phyloP scores from a whole-genome alignment of 2,888 invertebrate genomes.

The Drosophila stalkeri region DNA sequence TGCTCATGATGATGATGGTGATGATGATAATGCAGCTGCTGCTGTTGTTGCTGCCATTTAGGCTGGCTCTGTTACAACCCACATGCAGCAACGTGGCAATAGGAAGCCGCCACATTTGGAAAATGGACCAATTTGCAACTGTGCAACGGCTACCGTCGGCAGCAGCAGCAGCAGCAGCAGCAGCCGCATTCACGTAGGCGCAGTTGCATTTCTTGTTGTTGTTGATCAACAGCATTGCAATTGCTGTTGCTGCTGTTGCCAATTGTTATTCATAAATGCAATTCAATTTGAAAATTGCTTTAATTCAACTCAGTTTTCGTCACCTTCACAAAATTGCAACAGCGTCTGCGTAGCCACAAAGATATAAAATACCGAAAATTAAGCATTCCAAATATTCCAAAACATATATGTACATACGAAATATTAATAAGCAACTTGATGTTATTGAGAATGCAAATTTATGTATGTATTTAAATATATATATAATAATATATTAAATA shows the following conservation, averaged over 20 bases:
- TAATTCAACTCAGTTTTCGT: constrained; percentile 69
- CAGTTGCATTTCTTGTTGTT: constrained; percentile 46
- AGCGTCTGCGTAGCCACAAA: constrained; percentile 7
- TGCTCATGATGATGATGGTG: constrained; percentile 30
- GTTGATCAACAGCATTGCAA: constrained; percentile 26
- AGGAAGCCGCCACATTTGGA: constrained; percentile 74
- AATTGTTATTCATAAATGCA: constrained; percentile 82
- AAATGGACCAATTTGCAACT: constrained; percentile 81
- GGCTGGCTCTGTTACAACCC: constrained; percentile 50
- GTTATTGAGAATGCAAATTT: too few relatives aligned
- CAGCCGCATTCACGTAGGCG: constrained; percentile 59
- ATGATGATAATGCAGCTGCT: constrained; percentile 38
- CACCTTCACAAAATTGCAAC: constrained; percentile 47
- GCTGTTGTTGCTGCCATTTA: constrained; percentile 49
- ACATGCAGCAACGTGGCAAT: constrained; percentile 39
- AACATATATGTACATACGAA: too few relatives aligned
- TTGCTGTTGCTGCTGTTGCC: constrained; percentile 44
- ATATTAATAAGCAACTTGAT: too few relatives aligned
- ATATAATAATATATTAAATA: too few relatives aligned
- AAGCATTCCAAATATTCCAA: too few relatives aligned
- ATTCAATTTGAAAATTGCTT: constrained; percentile 80
- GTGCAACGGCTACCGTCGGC: constrained; percentile 45
- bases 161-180: too few relatives aligned
- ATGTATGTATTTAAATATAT: too few relatives aligned
- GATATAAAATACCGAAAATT: background rate